These are phyloP conservation scores for Muraenolepis orangiensis DNA, from an alignment of 2,797 vertebrate species.

Conservation along the genomic window DNA sequence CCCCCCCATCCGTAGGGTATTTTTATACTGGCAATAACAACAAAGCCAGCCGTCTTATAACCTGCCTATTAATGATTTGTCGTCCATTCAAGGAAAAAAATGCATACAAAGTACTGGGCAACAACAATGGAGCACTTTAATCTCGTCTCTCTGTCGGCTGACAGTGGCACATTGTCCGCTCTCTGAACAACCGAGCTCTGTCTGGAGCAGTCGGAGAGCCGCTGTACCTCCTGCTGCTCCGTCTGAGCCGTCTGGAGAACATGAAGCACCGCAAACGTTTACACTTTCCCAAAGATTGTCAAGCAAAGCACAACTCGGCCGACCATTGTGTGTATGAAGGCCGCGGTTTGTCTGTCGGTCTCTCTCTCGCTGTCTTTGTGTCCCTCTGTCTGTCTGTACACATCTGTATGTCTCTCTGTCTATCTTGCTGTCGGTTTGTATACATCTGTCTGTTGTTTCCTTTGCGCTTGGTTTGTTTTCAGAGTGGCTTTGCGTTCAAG, in stretches of 20 bases:
- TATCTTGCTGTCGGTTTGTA: no score
- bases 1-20: background rate
- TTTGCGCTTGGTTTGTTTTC: constrained; percentile 51
- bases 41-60: constrained; percentile 1
- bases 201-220: constrained; percentile 31
- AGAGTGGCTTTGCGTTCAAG: constrained; percentile 21
- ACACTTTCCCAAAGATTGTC: background rate
- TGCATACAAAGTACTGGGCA: constrained; percentile 9
- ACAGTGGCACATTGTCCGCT: constrained; percentile 40
- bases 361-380: background rate
- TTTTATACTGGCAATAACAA: background rate
- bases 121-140: constrained; percentile 30
- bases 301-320: constrained; percentile 29
- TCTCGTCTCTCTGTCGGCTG: constrained; percentile 10
- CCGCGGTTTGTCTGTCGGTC: background rate
- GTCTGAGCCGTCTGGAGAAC: constrained; percentile 26
- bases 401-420: background rate
- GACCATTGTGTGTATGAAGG: no score
- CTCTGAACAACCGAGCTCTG: constrained; percentile 42
- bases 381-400: background rate
- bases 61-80: constrained; percentile 32
- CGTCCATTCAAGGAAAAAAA: constrained; percentile 39
- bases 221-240: constrained; percentile 11
- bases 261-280: background rate
- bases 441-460: constrained; percentile 26